Conservation (phyloP, 2,888 invertebrate species). For the Eupithecia exiguata region DNA sequence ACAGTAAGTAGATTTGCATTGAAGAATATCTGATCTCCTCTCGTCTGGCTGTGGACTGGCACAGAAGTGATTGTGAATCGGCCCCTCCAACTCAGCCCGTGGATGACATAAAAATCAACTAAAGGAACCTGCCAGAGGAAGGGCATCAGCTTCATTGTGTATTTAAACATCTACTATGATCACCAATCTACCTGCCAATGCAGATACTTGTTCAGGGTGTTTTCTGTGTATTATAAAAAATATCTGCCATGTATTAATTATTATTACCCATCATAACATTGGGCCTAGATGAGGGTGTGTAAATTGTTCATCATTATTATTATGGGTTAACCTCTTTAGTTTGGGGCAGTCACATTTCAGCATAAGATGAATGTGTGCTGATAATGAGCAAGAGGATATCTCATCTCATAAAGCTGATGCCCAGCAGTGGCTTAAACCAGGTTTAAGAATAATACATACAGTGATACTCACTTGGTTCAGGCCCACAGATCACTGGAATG, state of each 20-base stretch:
- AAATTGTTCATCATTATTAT: neutral
- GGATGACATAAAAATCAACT: neutral
- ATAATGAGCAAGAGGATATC: neutral
- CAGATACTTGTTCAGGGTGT: too few species aligned
- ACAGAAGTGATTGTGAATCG: too few species aligned
- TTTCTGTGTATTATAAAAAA: too few species aligned
- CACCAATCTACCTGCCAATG: neutral
- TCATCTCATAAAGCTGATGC: neutral
- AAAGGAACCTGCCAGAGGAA: neutral
- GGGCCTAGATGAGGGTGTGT: too few species aligned
- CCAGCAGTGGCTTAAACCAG: neutral
- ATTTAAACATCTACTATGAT: neutral
- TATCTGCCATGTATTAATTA: too few species aligned
- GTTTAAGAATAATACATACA: neutral
- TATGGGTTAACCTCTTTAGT: neutral
- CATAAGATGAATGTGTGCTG: neutral
- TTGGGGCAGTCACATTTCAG: neutral
- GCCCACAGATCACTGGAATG: neutral
- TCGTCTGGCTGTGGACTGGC: too few species aligned
- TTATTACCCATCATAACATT: too few species aligned
- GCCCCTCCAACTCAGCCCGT: neutral
- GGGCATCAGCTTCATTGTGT: neutral
- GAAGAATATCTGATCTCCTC: neutral
- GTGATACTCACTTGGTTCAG: neutral
- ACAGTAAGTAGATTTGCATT: slow-evolving; percentile 80